A percentile compares a stretch with the other conserved stretches of the same genome.
Evolutionary conservation across 2,888 invertebrate genomes (phyloP).

Genomic region (Morpho achilles): DNA sequence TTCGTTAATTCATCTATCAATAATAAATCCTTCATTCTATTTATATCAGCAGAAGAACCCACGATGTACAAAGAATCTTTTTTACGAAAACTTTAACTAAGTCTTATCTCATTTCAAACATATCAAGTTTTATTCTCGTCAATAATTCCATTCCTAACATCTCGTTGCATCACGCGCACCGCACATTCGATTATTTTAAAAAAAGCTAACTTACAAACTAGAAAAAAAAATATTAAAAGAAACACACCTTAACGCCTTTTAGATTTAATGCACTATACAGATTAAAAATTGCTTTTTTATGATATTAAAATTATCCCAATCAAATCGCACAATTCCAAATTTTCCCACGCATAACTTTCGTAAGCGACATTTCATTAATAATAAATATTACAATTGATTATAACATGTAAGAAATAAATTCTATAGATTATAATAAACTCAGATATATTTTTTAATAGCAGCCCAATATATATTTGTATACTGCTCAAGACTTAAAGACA

Average conservation of each 20-base stretch:
- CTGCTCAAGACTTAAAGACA: too few species aligned
- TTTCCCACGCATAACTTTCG: conserved; percentile 3
- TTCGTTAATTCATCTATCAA: too few species aligned
- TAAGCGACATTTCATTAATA: background rate
- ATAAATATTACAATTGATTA: background rate
- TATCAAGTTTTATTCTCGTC: too few species aligned
- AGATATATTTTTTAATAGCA: too few species aligned
- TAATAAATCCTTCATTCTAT: too few species aligned
- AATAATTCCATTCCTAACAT: too few species aligned
- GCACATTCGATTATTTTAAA: conserved; percentile 40
- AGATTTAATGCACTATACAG: conserved; percentile 48
- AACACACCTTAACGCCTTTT: conserved; percentile 46
- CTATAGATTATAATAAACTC: background rate
- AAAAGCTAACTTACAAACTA: conserved; percentile 68
- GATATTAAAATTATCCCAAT: conserved; percentile 31
- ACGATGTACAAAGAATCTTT: too few species aligned
- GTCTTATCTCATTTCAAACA: too few species aligned
- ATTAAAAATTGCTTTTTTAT: conserved; percentile 29
- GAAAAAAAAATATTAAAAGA: conserved; percentile 50
- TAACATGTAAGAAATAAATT: too few species aligned
- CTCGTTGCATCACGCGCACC: conserved; percentile 26
- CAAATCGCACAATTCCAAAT: conserved; percentile 16
- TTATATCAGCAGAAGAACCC: too few species aligned
- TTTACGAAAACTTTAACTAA: too few species aligned
- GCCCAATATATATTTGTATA: too few species aligned